These are phyloP conservation scores for Phataginus tetradactyla DNA, from an alignment of 2,797 vertebrate genomes.

Conservation along the genomic window DNA sequence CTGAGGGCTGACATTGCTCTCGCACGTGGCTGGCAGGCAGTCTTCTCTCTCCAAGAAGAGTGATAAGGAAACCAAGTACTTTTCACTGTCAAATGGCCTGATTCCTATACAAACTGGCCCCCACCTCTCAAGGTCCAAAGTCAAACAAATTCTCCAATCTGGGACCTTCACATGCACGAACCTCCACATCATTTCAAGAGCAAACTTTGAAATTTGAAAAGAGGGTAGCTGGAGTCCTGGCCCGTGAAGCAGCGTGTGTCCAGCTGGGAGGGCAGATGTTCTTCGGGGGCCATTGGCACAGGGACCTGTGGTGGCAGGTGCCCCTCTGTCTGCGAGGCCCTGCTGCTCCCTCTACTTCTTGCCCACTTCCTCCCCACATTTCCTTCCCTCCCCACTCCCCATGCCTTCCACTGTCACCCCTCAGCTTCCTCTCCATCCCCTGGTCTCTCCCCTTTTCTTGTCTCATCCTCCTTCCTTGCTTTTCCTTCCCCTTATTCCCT, in stretches of 20 bases:
- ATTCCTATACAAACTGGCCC: background rate
- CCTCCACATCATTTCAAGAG: background rate
- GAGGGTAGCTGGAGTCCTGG: background rate
- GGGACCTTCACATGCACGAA: background rate
- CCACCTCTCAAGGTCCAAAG: background rate
- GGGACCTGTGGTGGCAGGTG: accelerated
- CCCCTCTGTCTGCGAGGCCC: accelerated
- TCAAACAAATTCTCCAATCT: background rate
- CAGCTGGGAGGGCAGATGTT: no score
- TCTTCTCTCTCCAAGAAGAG: background rate
- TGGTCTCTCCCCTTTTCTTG: background rate
- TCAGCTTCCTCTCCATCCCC: background rate
- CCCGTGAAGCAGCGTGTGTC: background rate
- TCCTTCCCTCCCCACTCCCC: background rate
- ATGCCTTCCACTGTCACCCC: background rate
- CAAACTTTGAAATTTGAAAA: background rate
- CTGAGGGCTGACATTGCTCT: no score
- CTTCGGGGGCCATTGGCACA: accelerated
- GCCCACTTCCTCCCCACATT: background rate
- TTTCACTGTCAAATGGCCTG: background rate
- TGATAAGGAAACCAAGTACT: background rate
- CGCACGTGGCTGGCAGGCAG: no score
- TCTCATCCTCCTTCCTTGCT: background rate
- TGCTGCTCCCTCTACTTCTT: background rate
- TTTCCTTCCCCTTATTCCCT: background rate